A percentile compares a stretch with the other conserved stretches of the same genome.
Evolutionary conservation across 2,797 vertebrate genomes (phyloP).

Genomic region (Selene dorsalis): DNA sequence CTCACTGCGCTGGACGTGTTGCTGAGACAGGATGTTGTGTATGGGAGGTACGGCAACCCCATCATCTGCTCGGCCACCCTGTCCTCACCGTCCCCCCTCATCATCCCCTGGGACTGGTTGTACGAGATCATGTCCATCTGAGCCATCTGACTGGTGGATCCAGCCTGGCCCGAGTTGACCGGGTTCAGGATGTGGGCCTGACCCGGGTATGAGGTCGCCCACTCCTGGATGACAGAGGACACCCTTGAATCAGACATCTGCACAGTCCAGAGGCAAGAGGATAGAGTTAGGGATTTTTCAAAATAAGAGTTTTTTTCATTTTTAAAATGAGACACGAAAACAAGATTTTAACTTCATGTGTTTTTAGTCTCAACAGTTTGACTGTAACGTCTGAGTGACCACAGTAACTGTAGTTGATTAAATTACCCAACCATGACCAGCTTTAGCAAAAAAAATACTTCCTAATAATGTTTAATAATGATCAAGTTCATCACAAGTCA

Average conservation of each 20-base stretch:
- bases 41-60: slow-evolving; percentile 80
- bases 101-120: slow-evolving; percentile 68
- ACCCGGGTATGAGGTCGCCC: slow-evolving; percentile 73
- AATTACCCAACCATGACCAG: too few species aligned
- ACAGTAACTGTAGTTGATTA: neutral
- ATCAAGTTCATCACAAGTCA: too few species aligned
- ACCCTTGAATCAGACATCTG: slow-evolving; percentile 84
- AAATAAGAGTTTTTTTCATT: neutral
- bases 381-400: neutral
- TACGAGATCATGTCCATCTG: slow-evolving; percentile 79
- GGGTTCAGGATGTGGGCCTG: slow-evolving; percentile 68
- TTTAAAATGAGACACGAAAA: neutral
- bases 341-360: neutral
- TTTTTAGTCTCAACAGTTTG: neutral
- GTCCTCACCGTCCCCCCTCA: slow-evolving; percentile 62
- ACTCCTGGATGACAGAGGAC: slow-evolving; percentile 83
- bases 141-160: slow-evolving; percentile 56
- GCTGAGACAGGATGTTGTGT: slow-evolving; percentile 69
- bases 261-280: neutral
- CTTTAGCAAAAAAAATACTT: too few species aligned
- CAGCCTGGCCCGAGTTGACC: slow-evolving; percentile 33
- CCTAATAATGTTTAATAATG: too few species aligned
- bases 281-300: neutral
- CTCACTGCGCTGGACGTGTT: slow-evolving; percentile 43
- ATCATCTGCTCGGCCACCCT: slow-evolving; percentile 75